A percentile compares a stretch with the other conserved stretches of the same genome.
Conservation (phyloP, 2,888 invertebrate species). For the Scaptomyza tumidula region DNA sequence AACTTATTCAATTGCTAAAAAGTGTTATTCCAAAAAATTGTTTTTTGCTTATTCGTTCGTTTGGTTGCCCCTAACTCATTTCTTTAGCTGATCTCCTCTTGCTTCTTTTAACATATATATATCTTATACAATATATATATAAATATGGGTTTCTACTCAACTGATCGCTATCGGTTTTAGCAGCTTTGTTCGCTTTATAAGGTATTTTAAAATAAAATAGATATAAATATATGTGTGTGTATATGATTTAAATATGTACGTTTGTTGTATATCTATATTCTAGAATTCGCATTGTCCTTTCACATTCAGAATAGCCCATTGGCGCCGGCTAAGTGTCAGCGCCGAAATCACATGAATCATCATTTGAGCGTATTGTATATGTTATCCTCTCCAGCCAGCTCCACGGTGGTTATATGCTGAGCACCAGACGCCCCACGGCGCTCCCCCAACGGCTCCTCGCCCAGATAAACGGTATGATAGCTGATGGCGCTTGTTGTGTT, state of each 20-base stretch:
- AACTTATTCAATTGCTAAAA: constrained; percentile 1
- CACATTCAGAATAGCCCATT: constrained; percentile 72
- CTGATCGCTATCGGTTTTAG: constrained; percentile 15
- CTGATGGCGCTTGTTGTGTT: constrained; percentile 78
- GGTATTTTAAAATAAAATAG: constrained; percentile 27
- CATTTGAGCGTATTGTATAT: constrained; percentile 85
- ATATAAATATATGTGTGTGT: constrained; percentile 15
- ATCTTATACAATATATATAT: neutral
- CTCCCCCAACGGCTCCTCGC: constrained; percentile 80
- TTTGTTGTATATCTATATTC: constrained; percentile 18
- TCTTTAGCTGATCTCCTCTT: neutral
- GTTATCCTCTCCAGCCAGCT: constrained; percentile 81
- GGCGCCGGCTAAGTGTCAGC: constrained; percentile 80
- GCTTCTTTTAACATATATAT: neutral
- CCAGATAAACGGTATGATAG: constrained; percentile 80
- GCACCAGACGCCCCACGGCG: constrained; percentile 47
- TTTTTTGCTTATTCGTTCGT: constrained; percentile 10
- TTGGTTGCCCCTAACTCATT: constrained; percentile 1
- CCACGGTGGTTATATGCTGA: constrained; percentile 77
- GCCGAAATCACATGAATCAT: constrained; percentile 84
- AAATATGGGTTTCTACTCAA: neutral
- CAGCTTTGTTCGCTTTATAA: constrained; percentile 34
- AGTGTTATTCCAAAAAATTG: constrained; percentile 1
- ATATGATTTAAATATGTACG: constrained; percentile 15
- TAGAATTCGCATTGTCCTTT: constrained; percentile 49